Evolutionary conservation across 2,113 vertebrate species (phyloP), one percentile per base, ranked within the genome.

Genomic region (Pseudolaguvia tuberculata): DNA sequence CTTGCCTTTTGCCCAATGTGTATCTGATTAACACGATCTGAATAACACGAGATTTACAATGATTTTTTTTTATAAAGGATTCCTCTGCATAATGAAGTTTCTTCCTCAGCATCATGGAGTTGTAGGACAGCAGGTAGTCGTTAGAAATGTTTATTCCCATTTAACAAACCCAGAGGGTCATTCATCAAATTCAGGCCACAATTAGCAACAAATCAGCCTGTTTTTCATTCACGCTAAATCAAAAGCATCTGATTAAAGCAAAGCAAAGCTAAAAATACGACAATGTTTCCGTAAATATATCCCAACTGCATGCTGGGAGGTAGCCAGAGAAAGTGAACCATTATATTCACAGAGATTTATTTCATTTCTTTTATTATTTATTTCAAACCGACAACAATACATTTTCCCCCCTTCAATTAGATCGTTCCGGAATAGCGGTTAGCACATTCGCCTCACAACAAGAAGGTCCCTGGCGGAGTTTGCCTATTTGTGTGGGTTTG

Each of bases 181-280:
- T 1, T 48, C 57, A 42, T 48, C 58, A 47, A 27, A 47, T 72
- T 53, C 62, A 58, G 20, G 61, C 69, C 55, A 59, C 73, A 72
- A 71, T 79, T 76, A 59, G 57, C 29, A 48, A 23, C 45, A 69
- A 76, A 72, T 62, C 76, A 39, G n/a, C 25, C 59, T 53, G 58
- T 79, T 65, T 70, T 75, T 72, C 58, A 62, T 73, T 18, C 20
- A 9, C 31, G 17, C 67, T 51, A 39, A 59, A 61, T 72, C 68
- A 72, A 72, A 76, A 72, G 73, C 55, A 55, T 76, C 23, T 72
- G 57, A 42, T 66, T 65, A 76, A 17, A 27, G 39, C 39, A 45
- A 67, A 61, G 29, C 13, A 55, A 47, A 7, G 20, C 20, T 50
- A n/a, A n/a, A 27, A 72, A 75, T 62, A 27, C 63, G 15, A 52